Evolutionary conservation across 2,113 vertebrate species (phyloP).

Genomic region (Melozone crissalis): DNA sequence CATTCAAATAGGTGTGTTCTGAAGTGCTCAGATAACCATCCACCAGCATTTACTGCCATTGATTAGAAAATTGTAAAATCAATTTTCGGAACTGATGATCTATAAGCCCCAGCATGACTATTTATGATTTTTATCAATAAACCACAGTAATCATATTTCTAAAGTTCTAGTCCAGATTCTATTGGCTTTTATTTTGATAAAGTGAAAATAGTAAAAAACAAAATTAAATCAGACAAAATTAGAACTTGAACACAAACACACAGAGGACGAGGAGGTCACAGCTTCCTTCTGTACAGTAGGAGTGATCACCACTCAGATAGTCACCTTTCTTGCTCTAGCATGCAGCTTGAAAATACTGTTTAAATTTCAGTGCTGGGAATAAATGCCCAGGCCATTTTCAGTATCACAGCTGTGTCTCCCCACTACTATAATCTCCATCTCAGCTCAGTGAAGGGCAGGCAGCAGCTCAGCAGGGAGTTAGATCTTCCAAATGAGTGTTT

Average conservation of each 20-base stretch:
- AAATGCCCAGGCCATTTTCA: neutral
- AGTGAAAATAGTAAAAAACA: neutral
- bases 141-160: slow-evolving; percentile 17
- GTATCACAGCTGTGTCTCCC: neutral
- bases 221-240: neutral
- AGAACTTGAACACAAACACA: neutral
- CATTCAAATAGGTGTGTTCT: neutral
- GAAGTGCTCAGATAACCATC: neutral
- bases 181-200: neutral
- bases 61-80: slow-evolving; percentile 45
- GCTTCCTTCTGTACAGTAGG: neutral
- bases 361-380: neutral
- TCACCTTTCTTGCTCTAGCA: neutral
- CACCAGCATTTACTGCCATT: neutral
- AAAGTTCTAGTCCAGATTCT: neutral
- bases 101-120: neutral
- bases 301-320: neutral
- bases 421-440: neutral
- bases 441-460: neutral
- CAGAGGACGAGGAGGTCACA: neutral
- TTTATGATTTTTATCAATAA: slow-evolving; percentile 27
- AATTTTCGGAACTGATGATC: slow-evolving; percentile 1
- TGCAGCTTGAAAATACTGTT: neutral
- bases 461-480: neutral
- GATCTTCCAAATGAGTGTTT: neutral